Percentiles rank a stretch among this genome's conserved stretches.
Conservation (phyloP, 2,888 invertebrate species). For the Megalurothrips usitatus region DNA sequence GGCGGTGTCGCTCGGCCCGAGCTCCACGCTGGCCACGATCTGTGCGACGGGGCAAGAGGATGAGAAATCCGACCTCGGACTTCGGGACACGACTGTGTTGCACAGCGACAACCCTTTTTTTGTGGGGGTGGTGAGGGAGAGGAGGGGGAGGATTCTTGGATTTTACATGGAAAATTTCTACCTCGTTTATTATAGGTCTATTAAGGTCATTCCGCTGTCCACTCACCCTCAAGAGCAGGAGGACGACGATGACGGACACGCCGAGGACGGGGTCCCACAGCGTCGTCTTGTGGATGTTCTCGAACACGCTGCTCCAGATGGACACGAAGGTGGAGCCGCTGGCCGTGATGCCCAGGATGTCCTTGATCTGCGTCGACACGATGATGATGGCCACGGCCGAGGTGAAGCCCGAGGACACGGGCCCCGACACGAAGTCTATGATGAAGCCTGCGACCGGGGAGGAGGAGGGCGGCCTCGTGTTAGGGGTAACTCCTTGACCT, state of each 20-base stretch:
- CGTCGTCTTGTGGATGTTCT: constrained; percentile 60
- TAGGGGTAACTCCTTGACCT: neutral
- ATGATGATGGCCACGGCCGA: constrained; percentile 87
- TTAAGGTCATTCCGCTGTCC: too few relatives aligned
- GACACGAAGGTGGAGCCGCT: constrained; percentile 71
- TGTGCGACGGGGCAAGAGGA: constrained; percentile 42
- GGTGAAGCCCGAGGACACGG: constrained; percentile 84
- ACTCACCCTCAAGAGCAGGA: constrained; percentile 72
- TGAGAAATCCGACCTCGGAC: too few relatives aligned
- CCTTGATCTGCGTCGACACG: constrained; percentile 82
- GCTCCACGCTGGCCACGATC: constrained; percentile 60
- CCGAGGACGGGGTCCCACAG: constrained; percentile 74
- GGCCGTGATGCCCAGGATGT: constrained; percentile 68
- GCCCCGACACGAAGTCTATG: constrained; percentile 84
- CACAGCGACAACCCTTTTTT: too few relatives aligned
- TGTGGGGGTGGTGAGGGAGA: too few relatives aligned
- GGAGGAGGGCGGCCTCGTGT: neutral
- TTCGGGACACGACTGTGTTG: too few relatives aligned
- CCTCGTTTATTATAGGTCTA: too few relatives aligned
- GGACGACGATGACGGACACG: constrained; percentile 64
- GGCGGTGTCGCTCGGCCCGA: constrained; percentile 50
- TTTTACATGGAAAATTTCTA: too few relatives aligned
- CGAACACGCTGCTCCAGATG: constrained; percentile 68
- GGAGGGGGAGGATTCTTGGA: too few relatives aligned
- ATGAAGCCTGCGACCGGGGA: constrained; percentile 61